phyloP scores from a whole-genome alignment of 23 tunicate genomes.

The Clavelina lepadiformis region DNA sequence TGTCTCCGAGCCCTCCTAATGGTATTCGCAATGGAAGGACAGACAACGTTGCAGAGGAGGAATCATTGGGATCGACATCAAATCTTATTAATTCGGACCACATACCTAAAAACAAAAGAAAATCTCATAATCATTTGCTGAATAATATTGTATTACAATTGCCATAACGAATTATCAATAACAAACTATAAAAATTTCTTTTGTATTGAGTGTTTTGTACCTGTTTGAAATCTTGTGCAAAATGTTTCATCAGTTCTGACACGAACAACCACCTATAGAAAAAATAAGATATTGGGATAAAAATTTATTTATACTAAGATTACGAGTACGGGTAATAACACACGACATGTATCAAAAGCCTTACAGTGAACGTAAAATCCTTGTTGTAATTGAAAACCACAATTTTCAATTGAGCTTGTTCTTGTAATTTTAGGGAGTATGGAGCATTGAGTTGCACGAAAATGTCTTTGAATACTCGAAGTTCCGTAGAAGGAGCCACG shows the following conservation, averaged over 20 bases:
- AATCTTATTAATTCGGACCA: slow-evolving; percentile 13
- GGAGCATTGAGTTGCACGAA: slow-evolving; percentile 35
- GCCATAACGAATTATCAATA: no score
- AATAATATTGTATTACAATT: no score
- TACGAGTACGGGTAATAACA: not conserved
- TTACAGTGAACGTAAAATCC: not conserved
- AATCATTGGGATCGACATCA: not conserved
- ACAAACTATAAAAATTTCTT: not conserved
- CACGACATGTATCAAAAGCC: not conserved
- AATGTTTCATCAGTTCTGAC: slow-evolving; percentile 12
- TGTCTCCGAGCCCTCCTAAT: not conserved
- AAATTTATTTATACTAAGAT: not conserved
- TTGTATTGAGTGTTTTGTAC: not conserved
- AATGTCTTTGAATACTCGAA: slow-evolving; percentile 16
- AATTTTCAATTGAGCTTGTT: slow-evolving; percentile 32
- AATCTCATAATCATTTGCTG: no score
- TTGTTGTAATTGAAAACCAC: slow-evolving; percentile 18
- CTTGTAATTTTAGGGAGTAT: slow-evolving; percentile 16
- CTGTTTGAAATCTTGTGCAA: slow-evolving; percentile 21
- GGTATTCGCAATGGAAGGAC: slow-evolving; percentile 17
- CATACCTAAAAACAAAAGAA: not conserved
- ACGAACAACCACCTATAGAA: slow-evolving; percentile 5
- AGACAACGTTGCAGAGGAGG: slow-evolving; percentile 9
- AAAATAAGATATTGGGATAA: not conserved
- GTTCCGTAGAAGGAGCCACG: slow-evolving; percentile 7